Base-by-base conservation (phyloP, 2,797 vertebrate genomes). In the Sternarchorhynchus goeldii region DNA sequence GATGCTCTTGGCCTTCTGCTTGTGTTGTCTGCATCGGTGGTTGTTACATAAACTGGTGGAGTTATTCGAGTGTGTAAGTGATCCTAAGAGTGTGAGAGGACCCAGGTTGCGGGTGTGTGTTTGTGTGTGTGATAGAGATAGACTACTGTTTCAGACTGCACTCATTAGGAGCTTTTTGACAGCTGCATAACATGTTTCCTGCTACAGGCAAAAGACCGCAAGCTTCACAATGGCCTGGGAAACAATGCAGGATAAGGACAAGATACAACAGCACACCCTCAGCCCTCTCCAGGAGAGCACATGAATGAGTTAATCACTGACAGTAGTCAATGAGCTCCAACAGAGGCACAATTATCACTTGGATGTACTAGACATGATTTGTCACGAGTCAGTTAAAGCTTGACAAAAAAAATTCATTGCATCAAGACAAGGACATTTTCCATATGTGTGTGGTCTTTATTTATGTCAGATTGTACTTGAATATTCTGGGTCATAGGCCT, bases 241-340 rank as follows among this genome's bases (percentile, higher is more conserved):
- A 68, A 31, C 16, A 36, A 36, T 73, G 75, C 56, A 77, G 58
- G 69, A 68, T 77, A 68, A 76, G 72, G 32, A 60, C 25, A 2
- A 31, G 68, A 53, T 59, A 55, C 55, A 71, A 76, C 73, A 66
- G 60, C 50, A 14, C 60, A 1, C 10, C 7, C 45, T 10, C 45
- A 14, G 45, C 12, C 45, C 45, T 57, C 58, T 72, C 60, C 68
- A 63, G 66, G 68, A 56, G 55, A 72, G 68, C 56, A 36, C 59
- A 70, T 0, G 63, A 62, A 31, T 21, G 67, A 75, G 57, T 6
- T 66, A 32, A 66, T 66, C 64, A 21, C 64, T 66, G 65, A 56
- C 31, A 74, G 62, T 39, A 62, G 60, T 67, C 72, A 67, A 50
- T 68, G 60, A 45, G 57, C 41, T 63, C 39, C 18, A 45, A 65